phyloP scores from a whole-genome alignment of 2,113 vertebrate species.

The Meriones unguiculatus region DNA sequence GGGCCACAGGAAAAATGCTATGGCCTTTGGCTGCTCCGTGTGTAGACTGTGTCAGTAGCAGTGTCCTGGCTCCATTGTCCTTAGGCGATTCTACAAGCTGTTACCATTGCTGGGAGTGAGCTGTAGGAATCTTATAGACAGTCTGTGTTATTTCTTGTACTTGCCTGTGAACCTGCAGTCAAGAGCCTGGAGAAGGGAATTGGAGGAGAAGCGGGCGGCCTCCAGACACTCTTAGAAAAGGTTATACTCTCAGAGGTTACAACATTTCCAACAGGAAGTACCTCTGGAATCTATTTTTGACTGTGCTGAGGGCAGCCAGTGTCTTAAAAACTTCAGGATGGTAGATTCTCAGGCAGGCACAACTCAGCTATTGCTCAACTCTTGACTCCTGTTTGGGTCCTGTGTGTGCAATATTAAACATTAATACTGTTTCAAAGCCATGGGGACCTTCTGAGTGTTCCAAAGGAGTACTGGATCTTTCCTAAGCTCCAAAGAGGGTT shows the following conservation, averaged over 20 bases:
- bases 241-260: neutral
- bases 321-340: neutral
- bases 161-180: neutral
- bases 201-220: neutral
- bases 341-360: neutral
- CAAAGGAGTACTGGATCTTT: neutral
- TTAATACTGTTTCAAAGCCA: neutral
- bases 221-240: neutral
- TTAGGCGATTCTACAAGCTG: neutral
- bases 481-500: accelerated
- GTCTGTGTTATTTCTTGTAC: neutral
- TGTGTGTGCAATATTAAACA: neutral
- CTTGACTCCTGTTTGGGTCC: neutral
- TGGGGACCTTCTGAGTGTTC: neutral
- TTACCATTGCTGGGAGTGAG: neutral
- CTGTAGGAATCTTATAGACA: neutral
- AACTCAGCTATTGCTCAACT: neutral
- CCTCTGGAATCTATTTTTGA: neutral
- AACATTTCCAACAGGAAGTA: neutral
- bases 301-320: neutral
- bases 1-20: neutral
- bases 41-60: no score
- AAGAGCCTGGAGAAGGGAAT: neutral
- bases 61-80: neutral
- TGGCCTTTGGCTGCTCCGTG: no score